A percentile compares a stretch with the other conserved stretches of the same genome.
Conservation (phyloP, 1,140 invertebrate genomes). For the Solenopsis invicta region DNA sequence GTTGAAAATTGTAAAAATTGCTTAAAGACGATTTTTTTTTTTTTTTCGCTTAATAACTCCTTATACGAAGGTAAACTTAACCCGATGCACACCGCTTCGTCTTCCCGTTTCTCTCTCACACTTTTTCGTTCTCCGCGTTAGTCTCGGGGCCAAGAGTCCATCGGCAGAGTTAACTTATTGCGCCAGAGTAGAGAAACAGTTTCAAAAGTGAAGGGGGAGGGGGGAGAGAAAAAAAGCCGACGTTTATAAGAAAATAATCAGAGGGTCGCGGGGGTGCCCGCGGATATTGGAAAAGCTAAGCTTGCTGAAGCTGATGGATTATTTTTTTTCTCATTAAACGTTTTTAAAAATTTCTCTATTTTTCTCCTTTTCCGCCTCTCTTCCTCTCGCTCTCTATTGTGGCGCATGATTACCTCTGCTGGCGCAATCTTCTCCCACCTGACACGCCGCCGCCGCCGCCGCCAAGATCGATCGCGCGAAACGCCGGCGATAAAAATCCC, state of each 20-base stretch:
- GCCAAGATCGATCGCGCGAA: constrained; percentile 15
- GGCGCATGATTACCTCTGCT: constrained; percentile 37
- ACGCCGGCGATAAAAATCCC: constrained; percentile 39
- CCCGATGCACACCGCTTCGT: constrained; percentile 2
- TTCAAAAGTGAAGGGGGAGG: background rate
- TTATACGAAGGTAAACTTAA: constrained; percentile 61
- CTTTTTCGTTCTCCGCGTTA: background rate
- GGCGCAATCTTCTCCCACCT: constrained; percentile 30
- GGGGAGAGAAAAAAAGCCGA: no score
- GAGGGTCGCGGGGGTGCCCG: background rate
- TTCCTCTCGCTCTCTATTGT: background rate
- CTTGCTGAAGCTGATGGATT: constrained; percentile 43
- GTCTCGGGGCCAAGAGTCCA: background rate
- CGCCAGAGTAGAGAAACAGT: constrained; percentile 34
- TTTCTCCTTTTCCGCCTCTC: background rate
- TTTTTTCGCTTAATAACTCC: constrained; percentile 50
- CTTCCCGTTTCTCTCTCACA: background rate
- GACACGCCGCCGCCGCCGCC: background rate
- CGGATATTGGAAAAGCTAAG: constrained; percentile 47
- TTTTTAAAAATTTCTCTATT: constrained; percentile 2
- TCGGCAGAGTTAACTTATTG: constrained; percentile 31
- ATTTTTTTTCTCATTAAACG: constrained; percentile 50
- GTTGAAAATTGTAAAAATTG: constrained; percentile 81
- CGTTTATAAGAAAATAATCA: constrained; percentile 35
- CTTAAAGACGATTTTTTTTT: constrained; percentile 65